Evolutionary conservation across 2,888 invertebrate species (phyloP), one percentile per base, ranked within the genome.

Genomic region (Tinea semifulvella): DNA sequence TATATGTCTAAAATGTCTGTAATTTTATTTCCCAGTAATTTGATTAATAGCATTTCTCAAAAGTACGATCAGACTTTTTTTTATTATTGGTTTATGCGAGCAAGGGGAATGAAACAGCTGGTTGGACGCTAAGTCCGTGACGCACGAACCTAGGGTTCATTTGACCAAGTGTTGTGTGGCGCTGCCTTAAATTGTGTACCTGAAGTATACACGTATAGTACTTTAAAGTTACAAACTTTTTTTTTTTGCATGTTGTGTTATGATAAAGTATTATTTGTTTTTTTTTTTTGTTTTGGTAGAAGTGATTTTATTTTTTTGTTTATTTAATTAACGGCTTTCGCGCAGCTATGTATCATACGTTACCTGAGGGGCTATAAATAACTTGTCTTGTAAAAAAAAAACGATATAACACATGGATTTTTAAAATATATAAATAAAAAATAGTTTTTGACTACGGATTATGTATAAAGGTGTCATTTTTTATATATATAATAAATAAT

Each of bases 331-430:
- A 16, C 68, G 69, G 74, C 68, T 74, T 72, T 65, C 67, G 75
- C 74, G 76, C 76, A 69, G 73, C 75, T 76, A 76, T 80, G 77
- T 76, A 67, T 63, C 19, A 65, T 26, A 36, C 74, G 75, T 77
- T 60, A 65, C 69, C 65, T 69, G 61, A 74, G 74, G 77, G 77
- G 76, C 75, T 74, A 54, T 25, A 14, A 48, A 53, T 48, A 53
- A 36, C 36, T 14, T 36, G 10, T 22, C 56, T 58, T 44, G 51
- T 52, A 49, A 56, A 55, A 51, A 53, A 49, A 52, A 50, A 52
- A 46, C 42, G 28, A 40, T 31, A 42, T 40, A 19, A n/a, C 22
- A 19, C n/a, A 22, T 22, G 40, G 40, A n/a, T 17, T 3, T 17
- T 11, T 45, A 28, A 18, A 22, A 26, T 40, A 40, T 31, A 31